phyloP scores from a whole-genome alignment of 2,113 vertebrate genomes.

The Microtus ochrogaster region DNA sequence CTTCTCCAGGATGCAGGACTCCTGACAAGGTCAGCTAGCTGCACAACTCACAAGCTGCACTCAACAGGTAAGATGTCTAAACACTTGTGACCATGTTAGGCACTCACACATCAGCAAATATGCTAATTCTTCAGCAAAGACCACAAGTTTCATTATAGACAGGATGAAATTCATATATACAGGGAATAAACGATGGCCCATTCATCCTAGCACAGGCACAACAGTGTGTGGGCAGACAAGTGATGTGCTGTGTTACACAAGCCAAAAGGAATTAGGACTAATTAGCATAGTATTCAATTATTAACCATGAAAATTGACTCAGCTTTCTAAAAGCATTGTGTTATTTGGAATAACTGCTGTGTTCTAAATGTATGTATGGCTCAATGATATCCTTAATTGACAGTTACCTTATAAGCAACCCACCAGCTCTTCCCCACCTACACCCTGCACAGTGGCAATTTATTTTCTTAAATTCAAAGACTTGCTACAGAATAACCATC shows the following conservation, averaged over 20 bases:
- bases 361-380: neutral
- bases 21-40: neutral
- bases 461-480: neutral
- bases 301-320: neutral
- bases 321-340: neutral
- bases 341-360: neutral
- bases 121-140: neutral
- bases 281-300: neutral
- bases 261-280: neutral
- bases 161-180: rapidly evolving
- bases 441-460: neutral
- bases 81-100: neutral
- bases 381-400: neutral
- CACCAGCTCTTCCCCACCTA: neutral
- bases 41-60: too few species aligned
- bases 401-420: neutral
- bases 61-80: neutral
- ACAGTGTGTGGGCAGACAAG: neutral
- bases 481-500: neutral
- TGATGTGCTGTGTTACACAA: neutral
- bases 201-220: neutral
- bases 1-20: neutral
- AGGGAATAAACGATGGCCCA: neutral
- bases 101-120: neutral
- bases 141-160: neutral